phyloP scores from a whole-genome alignment of 2,113 vertebrate species.

The Rana temporaria region DNA sequence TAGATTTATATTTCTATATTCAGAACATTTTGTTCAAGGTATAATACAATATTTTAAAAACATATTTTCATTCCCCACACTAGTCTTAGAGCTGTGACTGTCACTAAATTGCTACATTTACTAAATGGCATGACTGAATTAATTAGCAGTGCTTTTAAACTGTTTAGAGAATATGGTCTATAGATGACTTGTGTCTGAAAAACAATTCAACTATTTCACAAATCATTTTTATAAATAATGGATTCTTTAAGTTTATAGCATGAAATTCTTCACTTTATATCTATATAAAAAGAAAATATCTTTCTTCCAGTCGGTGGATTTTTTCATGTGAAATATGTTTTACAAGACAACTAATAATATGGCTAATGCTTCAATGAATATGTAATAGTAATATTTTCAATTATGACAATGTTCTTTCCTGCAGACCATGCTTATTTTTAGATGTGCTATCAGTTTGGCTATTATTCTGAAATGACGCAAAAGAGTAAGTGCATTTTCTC shows the following conservation, averaged over 20 bases:
- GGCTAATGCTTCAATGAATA: slow-evolving; percentile 44
- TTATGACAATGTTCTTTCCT: slow-evolving; percentile 55
- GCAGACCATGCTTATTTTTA: slow-evolving; percentile 44
- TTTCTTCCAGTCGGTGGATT: background rate
- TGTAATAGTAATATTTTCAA: slow-evolving; percentile 48
- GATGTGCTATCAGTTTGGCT: slow-evolving; percentile 46
- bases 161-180: too few species aligned
- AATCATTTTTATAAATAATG: background rate
- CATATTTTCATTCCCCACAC: too few species aligned
- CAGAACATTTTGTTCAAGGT: too few species aligned
- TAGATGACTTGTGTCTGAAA: too few species aligned
- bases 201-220: too few species aligned
- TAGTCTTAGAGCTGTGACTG: too few species aligned
- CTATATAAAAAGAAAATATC: background rate
- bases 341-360: slow-evolving; percentile 20
- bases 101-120: too few species aligned
- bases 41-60: too few species aligned
- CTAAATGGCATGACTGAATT: too few species aligned
- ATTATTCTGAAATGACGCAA: slow-evolving; percentile 51
- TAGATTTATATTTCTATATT: too few species aligned
- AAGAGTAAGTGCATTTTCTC: slow-evolving; percentile 40
- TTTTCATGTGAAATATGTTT: slow-evolving; percentile 11
- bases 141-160: too few species aligned
- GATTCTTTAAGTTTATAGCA: background rate
- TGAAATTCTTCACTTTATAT: too few species aligned